Conservation (phyloP, 2,113 vertebrate species). For the Pelusios castaneus region DNA sequence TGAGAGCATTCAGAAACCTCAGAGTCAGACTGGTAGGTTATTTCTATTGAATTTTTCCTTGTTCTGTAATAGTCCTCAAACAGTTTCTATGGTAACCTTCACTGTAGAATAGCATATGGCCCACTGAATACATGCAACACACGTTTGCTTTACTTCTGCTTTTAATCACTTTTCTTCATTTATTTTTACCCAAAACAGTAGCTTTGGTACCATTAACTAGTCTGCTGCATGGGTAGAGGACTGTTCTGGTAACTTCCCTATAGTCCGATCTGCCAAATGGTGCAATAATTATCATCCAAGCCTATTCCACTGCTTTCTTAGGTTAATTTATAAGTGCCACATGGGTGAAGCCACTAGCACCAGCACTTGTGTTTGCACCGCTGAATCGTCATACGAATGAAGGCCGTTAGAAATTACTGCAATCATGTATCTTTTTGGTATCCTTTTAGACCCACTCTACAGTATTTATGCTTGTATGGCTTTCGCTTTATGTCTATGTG, state of each 20-base stretch:
- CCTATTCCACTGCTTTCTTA: neutral
- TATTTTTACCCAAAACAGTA: fast-evolving
- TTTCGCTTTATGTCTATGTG: too few relatives aligned
- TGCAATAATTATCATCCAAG: neutral
- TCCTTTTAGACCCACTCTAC: neutral
- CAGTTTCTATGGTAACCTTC: constrained; percentile 68
- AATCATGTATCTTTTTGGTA: constrained; percentile 18
- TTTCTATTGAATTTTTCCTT: neutral
- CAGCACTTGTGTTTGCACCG: neutral
- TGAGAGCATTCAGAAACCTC: neutral
- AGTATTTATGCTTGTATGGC: constrained; percentile 32
- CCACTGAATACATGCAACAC: neutral
- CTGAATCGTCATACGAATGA: neutral
- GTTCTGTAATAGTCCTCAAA: neutral
- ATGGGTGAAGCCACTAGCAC: neutral
- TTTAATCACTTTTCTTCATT: neutral
- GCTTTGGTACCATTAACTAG: neutral
- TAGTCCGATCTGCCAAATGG: neutral
- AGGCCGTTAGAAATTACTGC: constrained; percentile 27
- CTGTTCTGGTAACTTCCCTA: neutral
- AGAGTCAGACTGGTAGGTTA: neutral
- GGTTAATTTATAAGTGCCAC: neutral
- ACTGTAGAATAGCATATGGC: neutral
- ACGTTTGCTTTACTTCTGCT: neutral
- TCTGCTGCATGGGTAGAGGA: neutral